Evolutionary conservation across 2,888 invertebrate species (phyloP), one percentile per base, ranked within the genome.

Genomic region (Synergus japonicus): DNA sequence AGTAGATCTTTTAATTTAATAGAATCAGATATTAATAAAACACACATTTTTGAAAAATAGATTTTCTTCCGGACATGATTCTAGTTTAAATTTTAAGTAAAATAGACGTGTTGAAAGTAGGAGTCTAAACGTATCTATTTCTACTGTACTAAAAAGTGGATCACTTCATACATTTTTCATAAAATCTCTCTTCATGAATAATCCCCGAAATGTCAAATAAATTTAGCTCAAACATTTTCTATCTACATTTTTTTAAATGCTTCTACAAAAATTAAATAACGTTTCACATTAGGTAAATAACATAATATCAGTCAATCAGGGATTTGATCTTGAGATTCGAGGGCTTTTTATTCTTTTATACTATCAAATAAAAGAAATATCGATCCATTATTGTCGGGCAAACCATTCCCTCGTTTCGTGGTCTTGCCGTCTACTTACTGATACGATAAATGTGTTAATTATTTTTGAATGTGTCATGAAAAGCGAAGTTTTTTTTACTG

Each of bases 271-370:
- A 7, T 4, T 37, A 69, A 15, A 7, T 67, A 13, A 29, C 46
- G 13, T 49, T 46, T 29, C 7, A 44, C 22, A 46, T 69, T 69
- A 15, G 22, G 22, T 22, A 49, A 22, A 69, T 29, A 15, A 37
- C 29, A 29, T 49, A 29, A 29, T 22, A 46, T 37, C 5, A 69
- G 29, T 49, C 12, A 29, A 10, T 15, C 5, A 8, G 13, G 29
- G 22, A 46, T 67, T 69, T 69, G 46, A 46, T 69, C 9, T 18
- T 69, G 15, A 69, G 5, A 69, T 22, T 69, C 15, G 8, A 22
- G 54, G 7, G 54, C 8, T n/a, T 7, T 54, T n/a, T 54, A 54
- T 54, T 54, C 54, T 54, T 54, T 54, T n/a, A 54, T 60, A 37
- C 37, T 4, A 3, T 60, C 60, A 12, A 1, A 22, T 9, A n/a